These are phyloP conservation scores for Smittia sp. DNA, from an alignment of 2,888 invertebrate species.

Conservation along the genomic window DNA sequence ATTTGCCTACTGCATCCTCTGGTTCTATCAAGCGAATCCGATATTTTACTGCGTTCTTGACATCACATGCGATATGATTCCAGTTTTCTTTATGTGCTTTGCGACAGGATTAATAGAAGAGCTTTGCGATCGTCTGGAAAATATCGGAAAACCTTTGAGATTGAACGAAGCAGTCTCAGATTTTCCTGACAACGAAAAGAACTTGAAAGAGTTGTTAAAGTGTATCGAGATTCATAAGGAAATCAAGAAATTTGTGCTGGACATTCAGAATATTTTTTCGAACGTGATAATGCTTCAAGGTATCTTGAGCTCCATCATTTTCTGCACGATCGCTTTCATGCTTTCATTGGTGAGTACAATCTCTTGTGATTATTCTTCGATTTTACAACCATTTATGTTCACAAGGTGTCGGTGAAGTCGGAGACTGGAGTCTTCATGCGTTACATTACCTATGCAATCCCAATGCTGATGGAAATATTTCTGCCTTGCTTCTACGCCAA, in stretches of 20 bases:
- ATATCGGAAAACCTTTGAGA: neutral
- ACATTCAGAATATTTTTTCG: neutral
- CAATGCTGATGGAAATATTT: neutral
- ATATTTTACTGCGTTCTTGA: too few relatives aligned
- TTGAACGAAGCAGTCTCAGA: neutral
- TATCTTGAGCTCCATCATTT: neutral
- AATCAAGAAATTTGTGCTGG: neutral
- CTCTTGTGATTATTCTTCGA: too few relatives aligned
- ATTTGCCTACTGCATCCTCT: too few relatives aligned
- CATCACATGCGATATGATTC: neutral
- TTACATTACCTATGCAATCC: too few relatives aligned
- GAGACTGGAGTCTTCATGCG: too few relatives aligned
- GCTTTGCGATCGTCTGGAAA: neutral
- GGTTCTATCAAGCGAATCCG: too few relatives aligned
- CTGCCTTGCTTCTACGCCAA: constrained; percentile 19
- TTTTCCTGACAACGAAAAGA: too few relatives aligned
- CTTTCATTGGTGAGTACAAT: neutral
- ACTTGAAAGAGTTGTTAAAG: neutral
- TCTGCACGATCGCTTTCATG: neutral
- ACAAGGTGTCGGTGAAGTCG: too few relatives aligned
- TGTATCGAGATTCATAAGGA: neutral
- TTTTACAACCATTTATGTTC: too few relatives aligned
- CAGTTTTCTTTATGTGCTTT: neutral
- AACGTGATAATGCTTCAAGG: neutral
- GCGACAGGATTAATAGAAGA: neutral